A percentile compares a stretch with the other conserved stretches of the same genome.
Evolutionary conservation across 2,888 invertebrate genomes (phyloP).

Genomic region (Drosophila subquinaria): DNA sequence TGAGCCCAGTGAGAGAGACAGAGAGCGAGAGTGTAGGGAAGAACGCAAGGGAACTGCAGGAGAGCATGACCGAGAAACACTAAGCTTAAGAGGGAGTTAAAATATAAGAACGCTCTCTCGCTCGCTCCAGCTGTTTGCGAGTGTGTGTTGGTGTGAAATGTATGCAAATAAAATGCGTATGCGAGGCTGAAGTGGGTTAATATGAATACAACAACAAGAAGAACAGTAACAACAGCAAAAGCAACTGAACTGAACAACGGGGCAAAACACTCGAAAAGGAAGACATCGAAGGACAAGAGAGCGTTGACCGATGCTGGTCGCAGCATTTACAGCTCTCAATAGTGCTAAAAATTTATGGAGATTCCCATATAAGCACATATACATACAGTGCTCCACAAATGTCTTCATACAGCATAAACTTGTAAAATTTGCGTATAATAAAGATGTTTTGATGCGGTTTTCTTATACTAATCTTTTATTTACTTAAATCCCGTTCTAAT

Average conservation of each 20-base stretch:
- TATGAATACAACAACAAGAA: constrained; percentile 67
- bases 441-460: too few relatives aligned
- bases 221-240: constrained; percentile 24
- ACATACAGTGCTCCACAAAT: too few relatives aligned
- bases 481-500: too few relatives aligned
- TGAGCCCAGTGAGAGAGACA: not conserved
- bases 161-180: constrained; percentile 81
- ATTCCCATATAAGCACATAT: constrained; percentile 3
- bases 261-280: constrained; percentile 64
- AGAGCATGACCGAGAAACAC: constrained; percentile 18
- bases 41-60: constrained; percentile 9
- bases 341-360: constrained; percentile 46
- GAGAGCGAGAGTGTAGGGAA: constrained; percentile 13
- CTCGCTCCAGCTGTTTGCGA: constrained; percentile 19
- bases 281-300: constrained; percentile 71
- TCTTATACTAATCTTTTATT: too few relatives aligned
- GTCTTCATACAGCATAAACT: too few relatives aligned
- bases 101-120: constrained; percentile 9
- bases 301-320: constrained; percentile 52
- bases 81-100: constrained; percentile 33
- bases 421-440: too few relatives aligned
- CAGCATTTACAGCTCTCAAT: constrained; percentile 20
- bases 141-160: constrained; percentile 48
- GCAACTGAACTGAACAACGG: constrained; percentile 35
- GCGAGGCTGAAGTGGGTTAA: constrained; percentile 78